Evolutionary conservation across 2,113 vertebrate genomes (phyloP), one percentile per base, ranked within the genome.

Genomic region (Siniperca knerii): DNA sequence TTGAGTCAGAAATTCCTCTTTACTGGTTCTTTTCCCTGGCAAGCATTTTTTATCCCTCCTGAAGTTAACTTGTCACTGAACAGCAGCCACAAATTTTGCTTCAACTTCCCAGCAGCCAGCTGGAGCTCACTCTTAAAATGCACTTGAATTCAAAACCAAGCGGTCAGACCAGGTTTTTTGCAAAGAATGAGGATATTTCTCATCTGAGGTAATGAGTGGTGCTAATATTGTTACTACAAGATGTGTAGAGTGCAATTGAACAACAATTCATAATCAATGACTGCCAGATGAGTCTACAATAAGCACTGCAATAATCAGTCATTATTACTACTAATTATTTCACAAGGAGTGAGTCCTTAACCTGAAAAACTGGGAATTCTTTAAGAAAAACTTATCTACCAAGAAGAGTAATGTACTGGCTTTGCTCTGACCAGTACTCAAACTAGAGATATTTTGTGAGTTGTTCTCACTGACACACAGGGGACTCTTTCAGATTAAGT

Each of bases 401-500:
- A 44, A 52, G 2, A 79, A 9, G 23, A 65, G 10, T 6, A 12
- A 61, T 76, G 15, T 4, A 18, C 37, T 65, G 37, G n/a, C 40
- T 54, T 48, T 62, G 48, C 54, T 71, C 40, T 68, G 66, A 69
- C 23, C 23, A 66, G 25, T 42, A 3, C 57, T 72, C n/a, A 48
- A 62, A 64, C 15, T 57, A 21, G n/a, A 84, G 65, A 48, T 54
- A 16, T 15, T 70, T 79, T 66, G 29, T 21, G 37, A 58, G 35
- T 54, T 75, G 71, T 83, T 82, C 50, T 70, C 84, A 67, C 54
- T 87, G 79, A 90, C 79, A 84, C 82, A 79, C 70, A 58, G 76
- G 58, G 29, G 55, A 85, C 66, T 46, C 52, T 75, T 72, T 72
- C n/a, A 78, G 78, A 89, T 91, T 91, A 80, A 87, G 69, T 90